Evolutionary conservation across 2,113 vertebrate species (phyloP), one percentile per base, ranked within the genome.

Genomic region (Clarias gariepinus): DNA sequence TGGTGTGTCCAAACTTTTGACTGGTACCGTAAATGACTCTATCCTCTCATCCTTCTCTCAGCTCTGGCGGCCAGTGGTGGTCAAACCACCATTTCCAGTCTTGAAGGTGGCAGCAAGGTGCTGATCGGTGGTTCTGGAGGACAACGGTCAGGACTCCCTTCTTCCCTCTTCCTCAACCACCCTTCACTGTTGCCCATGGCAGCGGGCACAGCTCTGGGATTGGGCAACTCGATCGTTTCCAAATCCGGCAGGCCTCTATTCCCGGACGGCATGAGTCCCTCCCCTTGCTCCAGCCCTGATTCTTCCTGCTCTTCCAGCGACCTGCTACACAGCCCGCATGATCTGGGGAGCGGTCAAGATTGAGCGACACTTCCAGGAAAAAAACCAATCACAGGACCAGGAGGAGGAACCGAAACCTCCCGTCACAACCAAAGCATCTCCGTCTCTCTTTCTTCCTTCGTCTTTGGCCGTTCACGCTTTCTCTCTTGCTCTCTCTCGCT

Each of bases 1-100:
- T 47, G 47, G 47, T 47, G 47, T 47, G 47, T 8, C 47, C 47
- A 47, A 47, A 0, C 47, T 8, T 47, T 8, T 47, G 47, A 47
- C 47, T 47, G 47, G 5, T 47, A 47, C 47, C 8, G 47, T 47
- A 7, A 47, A 47, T 83, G 28, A 64, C 64, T 81, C 69, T n/a
- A 76, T 19, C 71, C 25, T 68, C 28, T 83, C 13, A 18, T 58
- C 71, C 53, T 88, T 86, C 79, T 30, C 23, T 73, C 93, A 97
- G 97, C 96, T 90, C 95, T 97, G 94, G 96, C 96, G 94, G 96
- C 97, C 96, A 97, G 95, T 97, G 97, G 97, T 97, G 97, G 97
- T 92, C 96, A 96, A 92, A 95, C 97, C 93, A 96, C 96, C 91
- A 95, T 97, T 96, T 96, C 96, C 96, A 97, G 96, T 96, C 97